Evolutionary conservation across 2,888 invertebrate genomes (phyloP).

Genomic region (Cryptocephalus primarius): DNA sequence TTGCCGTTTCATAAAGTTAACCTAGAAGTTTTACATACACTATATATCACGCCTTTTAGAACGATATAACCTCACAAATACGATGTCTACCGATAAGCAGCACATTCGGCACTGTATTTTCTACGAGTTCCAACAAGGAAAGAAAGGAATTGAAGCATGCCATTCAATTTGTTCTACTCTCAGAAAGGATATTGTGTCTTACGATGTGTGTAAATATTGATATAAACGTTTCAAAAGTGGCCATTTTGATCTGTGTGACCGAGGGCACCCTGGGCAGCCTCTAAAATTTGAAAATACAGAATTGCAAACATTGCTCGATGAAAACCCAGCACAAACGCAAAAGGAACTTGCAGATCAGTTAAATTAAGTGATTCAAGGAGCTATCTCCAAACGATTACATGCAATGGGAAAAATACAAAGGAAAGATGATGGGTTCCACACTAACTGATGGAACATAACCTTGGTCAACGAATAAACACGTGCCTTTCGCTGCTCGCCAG

Average conservation of each 20-base stretch:
- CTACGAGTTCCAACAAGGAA: neutral
- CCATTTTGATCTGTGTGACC: slow-evolving; percentile 1
- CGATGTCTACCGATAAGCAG: too few relatives aligned
- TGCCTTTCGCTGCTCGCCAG: slow-evolving; percentile 2
- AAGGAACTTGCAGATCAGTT: slow-evolving; percentile 1
- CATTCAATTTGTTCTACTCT: neutral
- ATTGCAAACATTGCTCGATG: slow-evolving; percentile 1
- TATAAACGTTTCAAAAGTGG: neutral
- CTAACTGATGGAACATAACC: slow-evolving; percentile 1
- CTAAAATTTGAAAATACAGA: slow-evolving; percentile 2
- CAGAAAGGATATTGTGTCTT: neutral
- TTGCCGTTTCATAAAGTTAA: too few relatives aligned
- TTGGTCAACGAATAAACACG: too few relatives aligned
- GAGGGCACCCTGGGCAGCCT: slow-evolving; percentile 1
- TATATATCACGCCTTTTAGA: too few relatives aligned
- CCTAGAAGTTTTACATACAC: too few relatives aligned
- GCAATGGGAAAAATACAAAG: slow-evolving; percentile 1
- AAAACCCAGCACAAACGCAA: neutral
- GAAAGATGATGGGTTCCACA: neutral
- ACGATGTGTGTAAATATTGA: neutral
- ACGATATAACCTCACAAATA: too few relatives aligned
- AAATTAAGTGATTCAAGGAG: slow-evolving; percentile 1
- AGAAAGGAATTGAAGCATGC: neutral
- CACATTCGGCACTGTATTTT: too few relatives aligned
- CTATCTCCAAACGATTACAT: neutral